A percentile compares a stretch with the other conserved stretches of the same genome.
Evolutionary conservation across 1,140 invertebrate species (phyloP).

Genomic region (Maniola jurtina): DNA sequence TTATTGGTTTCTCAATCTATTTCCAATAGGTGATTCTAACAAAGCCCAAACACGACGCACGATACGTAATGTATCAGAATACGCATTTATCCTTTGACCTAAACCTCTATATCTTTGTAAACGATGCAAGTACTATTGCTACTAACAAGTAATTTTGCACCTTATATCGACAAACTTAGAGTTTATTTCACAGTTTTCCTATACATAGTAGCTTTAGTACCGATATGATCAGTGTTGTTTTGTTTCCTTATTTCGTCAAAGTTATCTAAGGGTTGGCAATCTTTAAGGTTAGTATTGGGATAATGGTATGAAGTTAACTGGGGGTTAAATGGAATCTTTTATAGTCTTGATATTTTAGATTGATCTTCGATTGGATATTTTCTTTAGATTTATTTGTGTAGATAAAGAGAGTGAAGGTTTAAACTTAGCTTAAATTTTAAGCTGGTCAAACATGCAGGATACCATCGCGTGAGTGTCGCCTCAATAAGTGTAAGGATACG

Average conservation of each 20-base stretch:
- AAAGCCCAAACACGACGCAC: constrained; percentile 2
- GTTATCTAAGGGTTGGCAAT: not conserved
- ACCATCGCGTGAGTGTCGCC: too few species aligned
- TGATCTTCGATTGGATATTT: too few species aligned
- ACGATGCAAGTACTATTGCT: not conserved
- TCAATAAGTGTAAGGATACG: too few species aligned
- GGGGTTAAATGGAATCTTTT: constrained; percentile 1
- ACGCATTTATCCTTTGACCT: constrained; percentile 1
- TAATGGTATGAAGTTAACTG: not conserved
- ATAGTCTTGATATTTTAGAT: not conserved
- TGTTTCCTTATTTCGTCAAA: constrained; percentile 8
- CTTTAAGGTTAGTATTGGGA: not conserved
- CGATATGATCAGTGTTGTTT: constrained; percentile 7
- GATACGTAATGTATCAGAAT: constrained; percentile 4
- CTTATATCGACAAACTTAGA: not conserved
- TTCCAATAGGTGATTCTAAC: constrained; percentile 11
- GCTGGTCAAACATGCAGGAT: too few species aligned
- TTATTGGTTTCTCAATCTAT: constrained; percentile 3
- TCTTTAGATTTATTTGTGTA: too few species aligned
- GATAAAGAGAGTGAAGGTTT: too few species aligned
- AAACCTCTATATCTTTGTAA: not conserved
- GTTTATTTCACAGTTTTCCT: not conserved
- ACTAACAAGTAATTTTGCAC: not conserved
- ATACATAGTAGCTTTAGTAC: not conserved
- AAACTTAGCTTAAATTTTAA: too few species aligned